phyloP scores from a whole-genome alignment of 23 tunicate genomes.

The Trididemnum clinides region DNA sequence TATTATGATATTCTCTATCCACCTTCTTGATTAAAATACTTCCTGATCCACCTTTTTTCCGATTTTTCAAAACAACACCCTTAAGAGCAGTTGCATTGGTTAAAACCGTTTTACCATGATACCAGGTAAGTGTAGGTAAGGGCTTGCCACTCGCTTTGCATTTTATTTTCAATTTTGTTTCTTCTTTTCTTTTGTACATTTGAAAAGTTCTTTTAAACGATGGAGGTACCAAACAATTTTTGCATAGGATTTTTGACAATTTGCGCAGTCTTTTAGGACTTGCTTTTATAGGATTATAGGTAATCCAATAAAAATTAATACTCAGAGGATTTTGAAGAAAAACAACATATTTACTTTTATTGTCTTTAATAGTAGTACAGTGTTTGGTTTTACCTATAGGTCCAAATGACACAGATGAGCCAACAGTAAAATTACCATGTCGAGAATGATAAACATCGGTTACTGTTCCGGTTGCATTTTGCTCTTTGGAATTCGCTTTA shows the following conservation, averaged over 20 bases:
- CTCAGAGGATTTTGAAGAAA: not conserved
- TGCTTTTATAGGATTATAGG: conserved; percentile 13
- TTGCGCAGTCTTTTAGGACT: not conserved
- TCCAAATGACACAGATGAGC: not conserved
- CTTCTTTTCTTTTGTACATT: not conserved
- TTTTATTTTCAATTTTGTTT: not conserved
- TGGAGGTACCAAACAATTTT: conserved; percentile 26
- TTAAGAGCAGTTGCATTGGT: not conserved
- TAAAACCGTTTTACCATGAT: not conserved
- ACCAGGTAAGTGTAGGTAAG: conserved; percentile 18
- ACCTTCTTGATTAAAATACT: not conserved
- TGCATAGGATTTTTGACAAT: not conserved
- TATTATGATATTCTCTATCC: not conserved
- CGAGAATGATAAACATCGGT: not conserved
- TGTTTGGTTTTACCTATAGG: not conserved
- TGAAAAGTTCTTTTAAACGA: conserved; percentile 8
- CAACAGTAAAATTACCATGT: not conserved
- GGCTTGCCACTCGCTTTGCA: conserved; percentile 41
- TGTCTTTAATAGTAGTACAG: not conserved
- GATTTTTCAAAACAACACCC: not conserved
- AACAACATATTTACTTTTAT: not conserved
- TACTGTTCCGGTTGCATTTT: conserved; percentile 10
- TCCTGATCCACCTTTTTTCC: conserved; percentile 23
- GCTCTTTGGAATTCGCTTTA: not conserved
- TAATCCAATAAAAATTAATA: not conserved